Conservation (phyloP, 2,797 vertebrate species). For the Pangasius krempfi region DNA sequence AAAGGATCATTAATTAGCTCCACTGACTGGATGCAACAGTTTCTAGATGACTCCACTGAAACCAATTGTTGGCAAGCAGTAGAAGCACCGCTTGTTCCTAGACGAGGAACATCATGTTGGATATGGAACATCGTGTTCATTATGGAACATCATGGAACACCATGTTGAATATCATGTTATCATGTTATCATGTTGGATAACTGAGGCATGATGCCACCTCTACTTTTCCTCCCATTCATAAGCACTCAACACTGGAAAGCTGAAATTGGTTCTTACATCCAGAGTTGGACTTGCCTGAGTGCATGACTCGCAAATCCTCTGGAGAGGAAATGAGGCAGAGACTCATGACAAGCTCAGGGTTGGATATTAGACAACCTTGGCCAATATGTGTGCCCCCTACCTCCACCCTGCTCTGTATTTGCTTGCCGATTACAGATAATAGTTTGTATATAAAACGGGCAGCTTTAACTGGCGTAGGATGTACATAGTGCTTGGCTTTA, state of each 20-base stretch:
- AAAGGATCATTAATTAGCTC: conserved; percentile 27
- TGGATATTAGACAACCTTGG: conserved; percentile 43
- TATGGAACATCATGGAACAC: too few relatives aligned
- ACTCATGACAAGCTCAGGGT: conserved; percentile 34
- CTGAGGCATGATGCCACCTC: neutral
- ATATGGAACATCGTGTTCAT: too few relatives aligned
- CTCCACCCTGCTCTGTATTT: conserved; percentile 40
- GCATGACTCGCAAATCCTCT: conserved; percentile 32
- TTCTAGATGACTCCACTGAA: neutral
- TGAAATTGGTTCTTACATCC: conserved; percentile 1
- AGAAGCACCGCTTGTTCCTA: conserved; percentile 9
- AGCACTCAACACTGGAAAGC: neutral
- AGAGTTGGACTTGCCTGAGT: conserved; percentile 26
- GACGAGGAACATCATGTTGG: too few relatives aligned
- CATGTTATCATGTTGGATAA: neutral
- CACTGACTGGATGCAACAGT: neutral
- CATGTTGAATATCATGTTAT: too few relatives aligned
- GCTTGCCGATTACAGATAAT: conserved; percentile 53
- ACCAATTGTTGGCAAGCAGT: neutral
- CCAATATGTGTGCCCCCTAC: conserved; percentile 5
- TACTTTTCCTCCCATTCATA: neutral
- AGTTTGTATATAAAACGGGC: conserved; percentile 51
- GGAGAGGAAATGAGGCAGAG: conserved; percentile 33
- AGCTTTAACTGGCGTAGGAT: conserved; percentile 41
- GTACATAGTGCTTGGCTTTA: conserved; percentile 46